Evolutionary conservation across 1,140 invertebrate genomes (phyloP).

Genomic region (Dolichoris vasculosae): DNA sequence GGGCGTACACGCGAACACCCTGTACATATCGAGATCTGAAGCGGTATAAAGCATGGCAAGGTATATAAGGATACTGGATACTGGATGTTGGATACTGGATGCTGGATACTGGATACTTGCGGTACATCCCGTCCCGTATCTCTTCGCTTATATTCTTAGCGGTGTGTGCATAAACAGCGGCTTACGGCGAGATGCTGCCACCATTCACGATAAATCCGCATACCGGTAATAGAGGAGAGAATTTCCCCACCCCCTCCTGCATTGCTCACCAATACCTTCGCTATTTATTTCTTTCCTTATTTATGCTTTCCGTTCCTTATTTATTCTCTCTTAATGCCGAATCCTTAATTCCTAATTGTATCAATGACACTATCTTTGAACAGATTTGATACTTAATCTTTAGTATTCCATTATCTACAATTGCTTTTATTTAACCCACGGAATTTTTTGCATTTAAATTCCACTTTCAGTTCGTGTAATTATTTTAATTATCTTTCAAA

Average conservation of each 20-base stretch:
- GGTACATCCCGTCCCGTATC: constrained; percentile 19
- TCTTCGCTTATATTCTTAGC: neutral
- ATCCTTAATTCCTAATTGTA: neutral
- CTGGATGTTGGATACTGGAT: too few species aligned
- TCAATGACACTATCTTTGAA: neutral
- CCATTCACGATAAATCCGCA: constrained; percentile 21
- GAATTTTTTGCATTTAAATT: too few species aligned
- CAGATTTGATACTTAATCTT: neutral
- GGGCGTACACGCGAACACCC: neutral
- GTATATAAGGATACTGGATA: neutral
- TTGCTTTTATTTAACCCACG: too few species aligned
- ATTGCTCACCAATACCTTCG: neutral
- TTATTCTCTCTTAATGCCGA: neutral
- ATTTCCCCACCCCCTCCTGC: neutral
- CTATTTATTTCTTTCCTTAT: neutral
- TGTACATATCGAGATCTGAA: neutral
- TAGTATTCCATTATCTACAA: neutral
- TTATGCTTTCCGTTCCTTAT: neutral
- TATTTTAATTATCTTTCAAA: neutral
- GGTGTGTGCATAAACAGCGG: neutral
- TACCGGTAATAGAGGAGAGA: neutral
- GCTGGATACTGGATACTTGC: neutral
- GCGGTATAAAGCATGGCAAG: neutral
- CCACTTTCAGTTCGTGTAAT: neutral
- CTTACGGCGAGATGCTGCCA: neutral